Evolutionary conservation across 2,888 invertebrate species (phyloP), one percentile per base, ranked within the genome.

Genomic region (Pristionchus fissidentatus): DNA sequence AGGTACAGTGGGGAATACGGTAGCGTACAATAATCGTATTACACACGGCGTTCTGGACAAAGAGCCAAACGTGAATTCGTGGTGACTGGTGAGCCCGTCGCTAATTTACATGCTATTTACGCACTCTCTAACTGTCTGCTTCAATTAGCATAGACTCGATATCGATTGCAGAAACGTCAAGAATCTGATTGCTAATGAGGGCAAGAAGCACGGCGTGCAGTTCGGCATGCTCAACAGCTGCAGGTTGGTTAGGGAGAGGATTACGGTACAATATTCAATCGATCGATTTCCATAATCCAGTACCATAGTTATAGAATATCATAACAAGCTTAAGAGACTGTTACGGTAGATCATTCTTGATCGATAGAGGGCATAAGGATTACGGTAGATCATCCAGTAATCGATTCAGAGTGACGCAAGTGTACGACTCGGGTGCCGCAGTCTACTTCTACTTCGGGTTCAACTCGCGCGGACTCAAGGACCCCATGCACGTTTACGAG

Each of bases 341-440:
- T 57, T 66, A 66, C 66, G 38, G 66, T 38, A 38, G 35, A 62
- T 62, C 35, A 5, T n/a, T n/a, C n/a, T n/a, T n/a, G 1, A 55
- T 57, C 29, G 57, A 57, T 19, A 0, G 8, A 55, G 22, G 22
- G 5, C 0, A 4, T 1, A n/a, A 4, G 1, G 55, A n/a, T 2
- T 70, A 70, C 41, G 22, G 66, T 41, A 43, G 70, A 32, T 32
- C 66, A 29, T 10, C 22, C 35, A 78, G n/a, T n/a, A 79, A 38
- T 29, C 22, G 41, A 77, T 85, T 82, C 90, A 93, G 94, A 86
- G 96, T 98, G 15, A 98, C 98, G 13, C 98, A 99, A 93, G 97
- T 97, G 35, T 97, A 99, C 93, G 98, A 99, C 92, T 95, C 96
- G 0, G 99, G 99, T 0, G 97, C 97, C 90, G 97, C 97, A 92